Evolutionary conservation across 2,113 vertebrate species (phyloP), one percentile per base, ranked within the genome.

Genomic region (Leptobrachium leishanense): DNA sequence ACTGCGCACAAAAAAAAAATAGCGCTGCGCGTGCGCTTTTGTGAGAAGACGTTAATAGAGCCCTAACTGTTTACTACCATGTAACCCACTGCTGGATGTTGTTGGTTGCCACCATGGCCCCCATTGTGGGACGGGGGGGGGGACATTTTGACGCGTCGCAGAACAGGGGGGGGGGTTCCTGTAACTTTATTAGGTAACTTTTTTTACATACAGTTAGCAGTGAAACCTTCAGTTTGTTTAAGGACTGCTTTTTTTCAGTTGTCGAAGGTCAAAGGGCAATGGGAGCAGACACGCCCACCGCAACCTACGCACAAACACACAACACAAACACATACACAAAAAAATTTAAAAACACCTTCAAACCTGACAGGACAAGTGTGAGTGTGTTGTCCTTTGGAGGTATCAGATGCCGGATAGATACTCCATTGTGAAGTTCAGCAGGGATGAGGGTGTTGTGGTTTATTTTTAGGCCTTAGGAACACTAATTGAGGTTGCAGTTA

Each of bases 191-290:
- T 31, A 31, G 1, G 20, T 31, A 31, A 31, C 20, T 31, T 31
- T 31, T 31, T 31, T 31, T 31, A 31, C 20, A 31, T 31, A 31
- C 20, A 31, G 20, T 59, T 59, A 59, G 13, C 55, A 59, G 55
- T 11, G 13, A 59, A 71, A 72, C 76, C 76, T 77, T 78, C 68
- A 78, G 59, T 65, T 20, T 46, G 13, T 72, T 3, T 68, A 71
- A 50, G 54, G 64, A 50, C 69, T 65, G 15, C 59, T 72, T 64
- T 75, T 57, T 31, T 31, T 79, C 72, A 53, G 68, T 59, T 70
- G 57, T 77, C 42, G 44, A 1, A 53, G 43, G 67, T 62, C 68
- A 77, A 77, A 79, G 59, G 76, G 68, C 76, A 72, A 46, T 5
- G 67, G 50, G 75, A 50, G 75, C 12, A 59, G 10, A 2, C 50